A percentile compares a stretch with the other conserved stretches of the same genome.
phyloP scores from a whole-genome alignment of 2,113 vertebrate genomes.

The Oncorhynchus tshawytscha region DNA sequence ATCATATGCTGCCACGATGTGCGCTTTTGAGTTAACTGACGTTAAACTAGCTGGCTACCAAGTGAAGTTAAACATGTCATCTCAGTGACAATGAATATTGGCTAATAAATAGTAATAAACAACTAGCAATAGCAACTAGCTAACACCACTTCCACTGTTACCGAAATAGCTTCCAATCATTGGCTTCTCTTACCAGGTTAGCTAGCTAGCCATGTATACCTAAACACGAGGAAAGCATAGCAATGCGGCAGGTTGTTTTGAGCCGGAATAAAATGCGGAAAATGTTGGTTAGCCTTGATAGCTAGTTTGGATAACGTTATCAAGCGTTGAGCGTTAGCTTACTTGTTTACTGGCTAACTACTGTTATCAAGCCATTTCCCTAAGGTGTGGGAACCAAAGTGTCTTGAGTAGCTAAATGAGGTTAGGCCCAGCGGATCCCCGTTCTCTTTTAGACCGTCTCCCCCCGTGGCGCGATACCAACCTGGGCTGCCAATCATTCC shows the following conservation, averaged over 20 bases:
- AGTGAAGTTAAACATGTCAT: too few relatives aligned
- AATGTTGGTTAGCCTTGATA: too few relatives aligned
- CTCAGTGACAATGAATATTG: neutral
- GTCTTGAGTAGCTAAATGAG: conserved; percentile 3
- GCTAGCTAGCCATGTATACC: conserved; percentile 14
- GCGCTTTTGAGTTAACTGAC: neutral
- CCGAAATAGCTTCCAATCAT: too few relatives aligned
- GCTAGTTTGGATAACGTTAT: neutral
- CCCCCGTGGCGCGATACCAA: conserved; percentile 66
- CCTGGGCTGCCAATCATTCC: conserved; percentile 98
- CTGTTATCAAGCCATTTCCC: too few relatives aligned
- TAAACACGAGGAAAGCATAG: too few relatives aligned
- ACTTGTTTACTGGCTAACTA: too few relatives aligned
- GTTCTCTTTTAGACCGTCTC: conserved; percentile 19
- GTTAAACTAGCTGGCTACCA: neutral
- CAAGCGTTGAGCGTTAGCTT: neutral
- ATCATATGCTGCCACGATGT: neutral
- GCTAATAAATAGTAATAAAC: too few relatives aligned
- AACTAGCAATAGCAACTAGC: neutral
- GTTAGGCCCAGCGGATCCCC: conserved; percentile 56
- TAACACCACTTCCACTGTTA: too few relatives aligned
- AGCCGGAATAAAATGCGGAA: too few relatives aligned
- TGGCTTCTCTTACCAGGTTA: neutral
- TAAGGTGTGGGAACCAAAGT: too few relatives aligned
- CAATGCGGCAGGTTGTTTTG: neutral